Evolutionary conservation across 2,113 vertebrate genomes (phyloP), one percentile per base, ranked within the genome.

Genomic region (Indicator maculatus): DNA sequence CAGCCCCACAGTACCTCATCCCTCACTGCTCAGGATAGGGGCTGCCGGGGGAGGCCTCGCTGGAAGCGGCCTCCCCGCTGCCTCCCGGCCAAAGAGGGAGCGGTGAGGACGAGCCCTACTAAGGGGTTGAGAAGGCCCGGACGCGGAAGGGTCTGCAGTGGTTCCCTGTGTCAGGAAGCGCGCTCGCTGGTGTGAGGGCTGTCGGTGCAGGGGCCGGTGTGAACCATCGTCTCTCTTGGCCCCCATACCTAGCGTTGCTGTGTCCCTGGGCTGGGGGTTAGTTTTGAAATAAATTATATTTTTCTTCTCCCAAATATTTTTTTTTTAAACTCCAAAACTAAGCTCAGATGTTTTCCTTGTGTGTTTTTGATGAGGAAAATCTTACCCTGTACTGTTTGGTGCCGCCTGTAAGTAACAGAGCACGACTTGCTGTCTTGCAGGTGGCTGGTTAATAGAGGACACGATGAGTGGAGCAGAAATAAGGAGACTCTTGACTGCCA

Each of bases 391-490:
- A 2, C 28, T 3, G 14, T 19, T 3, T 3, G 30, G 19, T 45
- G 41, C 30, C 2, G 33, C 0, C 9, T 8, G n/a, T 5, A 3
- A 8, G 20, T 93, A 11, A 55, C 21, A 38, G 82, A 31, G 15
- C 12, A 44, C 9, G 18, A 12, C 89, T 89, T 67, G 67, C n/a
- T 95, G 95, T 95, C 30, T 96, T 64, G 88, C 94, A 96, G 96
- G 90, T 80, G 95, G 47, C 24, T 16, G 63, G 30, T 24, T 31
- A 7, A n/a, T 36, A 39, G 88, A 65, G 83, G 10, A 4, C 93
- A 65, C 41, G 50, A 99, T 99, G 99, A 99, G 97, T 97, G 98
- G 98, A 90, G 96, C 96, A 27, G 99, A 98, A 38, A 96, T 99
- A 60, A 93, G 98, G 96, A 98, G 98, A 96, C 98, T 99, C 81